Conservation (phyloP, 2,797 vertebrate genomes). For the Eutrigla gurnardus region DNA sequence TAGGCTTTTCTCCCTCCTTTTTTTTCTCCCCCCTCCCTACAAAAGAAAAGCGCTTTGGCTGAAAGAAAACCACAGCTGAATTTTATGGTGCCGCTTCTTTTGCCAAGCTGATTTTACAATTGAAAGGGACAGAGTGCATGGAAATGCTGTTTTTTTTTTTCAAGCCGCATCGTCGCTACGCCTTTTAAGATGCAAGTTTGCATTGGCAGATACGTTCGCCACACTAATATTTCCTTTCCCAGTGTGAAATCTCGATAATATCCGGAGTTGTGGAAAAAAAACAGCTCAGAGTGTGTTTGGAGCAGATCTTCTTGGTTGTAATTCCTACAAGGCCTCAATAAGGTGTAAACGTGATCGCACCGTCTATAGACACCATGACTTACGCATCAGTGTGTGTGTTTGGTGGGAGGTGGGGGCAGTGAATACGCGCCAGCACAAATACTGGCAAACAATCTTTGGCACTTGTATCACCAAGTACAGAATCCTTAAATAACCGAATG, state of each 20-base stretch:
- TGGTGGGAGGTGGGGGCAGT: conserved; percentile 13
- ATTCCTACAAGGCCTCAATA: conserved; percentile 80
- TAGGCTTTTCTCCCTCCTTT: conserved; percentile 84
- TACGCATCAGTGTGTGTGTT: conserved; percentile 32
- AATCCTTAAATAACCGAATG: conserved; percentile 70
- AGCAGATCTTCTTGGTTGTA: conserved; percentile 76
- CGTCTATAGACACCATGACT: conserved; percentile 65
- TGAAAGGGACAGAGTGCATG: conserved; percentile 84
- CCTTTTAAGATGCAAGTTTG: conserved; percentile 85
- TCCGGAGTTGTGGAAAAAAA: conserved; percentile 76
- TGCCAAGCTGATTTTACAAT: conserved; percentile 90
- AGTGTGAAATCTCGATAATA: conserved; percentile 85
- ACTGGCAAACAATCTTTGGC: conserved; percentile 57
- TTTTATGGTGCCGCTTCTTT: conserved; percentile 87
- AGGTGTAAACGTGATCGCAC: conserved; percentile 75
- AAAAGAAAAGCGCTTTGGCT: conserved; percentile 90
- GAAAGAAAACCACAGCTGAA: conserved; percentile 89
- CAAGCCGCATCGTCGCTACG: conserved; percentile 77
- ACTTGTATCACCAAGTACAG: conserved; percentile 52
- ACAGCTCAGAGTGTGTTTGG: conserved; percentile 75
- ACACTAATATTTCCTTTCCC: conserved; percentile 86
- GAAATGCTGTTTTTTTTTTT: conserved; percentile 77
- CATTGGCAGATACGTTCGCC: conserved; percentile 83
- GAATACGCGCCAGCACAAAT: conserved; percentile 44
- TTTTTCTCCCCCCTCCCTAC: conserved; percentile 67